Evolutionary conservation across 1,140 invertebrate genomes (phyloP), one percentile per base, ranked within the genome.

Genomic region (Pseudomyrmex cubaensis): DNA sequence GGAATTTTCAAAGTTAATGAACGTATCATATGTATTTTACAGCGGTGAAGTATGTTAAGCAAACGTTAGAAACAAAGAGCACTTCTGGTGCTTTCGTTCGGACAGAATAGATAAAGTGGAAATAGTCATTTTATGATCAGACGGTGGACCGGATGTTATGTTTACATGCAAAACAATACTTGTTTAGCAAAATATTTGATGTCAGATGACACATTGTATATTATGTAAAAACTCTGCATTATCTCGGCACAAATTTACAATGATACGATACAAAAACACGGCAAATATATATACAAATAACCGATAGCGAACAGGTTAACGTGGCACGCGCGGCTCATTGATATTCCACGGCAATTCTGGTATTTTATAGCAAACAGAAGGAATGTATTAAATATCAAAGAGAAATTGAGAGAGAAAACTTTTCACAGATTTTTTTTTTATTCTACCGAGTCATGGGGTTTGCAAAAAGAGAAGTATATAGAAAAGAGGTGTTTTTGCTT

Each of bases 1-100:
- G 73, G 35, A 54, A 66, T 64, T 84, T 63, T 66, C 54, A 44
- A 70, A 70, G 67, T 84, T 78, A 73, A 84, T 66, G 73, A 61
- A 78, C 48, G 22, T 48, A 70, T 86, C 72, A 72, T 48, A 44
- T 50, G 22, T 48, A 70, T 86, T 77, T 78, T 48, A 44, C 22
- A 62, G n/a, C 74, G 15, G 25, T 62, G 54, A 62, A 54, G n/a
- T 46, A 74, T 48, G 9, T 22, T 67, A 56, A 77, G 35, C n/a
- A 15, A 8, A 10, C 48, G 2, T 64, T 85, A 25, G 8, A 77
- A 44, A 59, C 52, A 48, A 72, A 84, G 52, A 84, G 50, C 44
- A 20, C 72, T 46, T 46, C 25, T 46, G 17, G 13, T 1, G 20
- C 20, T 20, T 73, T 64, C 63, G 50, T 22, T 66, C 52, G 17